These are phyloP conservation scores for Cepaea hortensis DNA, from an alignment of 2,888 invertebrate genomes.

Conservation along the genomic window DNA sequence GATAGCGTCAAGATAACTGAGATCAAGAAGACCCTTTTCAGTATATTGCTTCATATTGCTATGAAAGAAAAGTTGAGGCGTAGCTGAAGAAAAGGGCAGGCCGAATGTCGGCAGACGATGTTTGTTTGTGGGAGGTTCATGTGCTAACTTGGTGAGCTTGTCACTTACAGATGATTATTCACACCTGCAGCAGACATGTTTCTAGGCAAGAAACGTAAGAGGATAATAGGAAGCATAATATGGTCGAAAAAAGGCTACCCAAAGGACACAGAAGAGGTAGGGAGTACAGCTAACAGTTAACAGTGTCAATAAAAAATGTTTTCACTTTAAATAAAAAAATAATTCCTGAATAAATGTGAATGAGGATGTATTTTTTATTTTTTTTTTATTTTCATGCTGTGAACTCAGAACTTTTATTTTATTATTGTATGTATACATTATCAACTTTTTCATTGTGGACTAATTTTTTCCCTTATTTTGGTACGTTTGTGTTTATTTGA, in stretches of 20 bases:
- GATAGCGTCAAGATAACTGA: not conserved
- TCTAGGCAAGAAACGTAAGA: slow-evolving; percentile 55
- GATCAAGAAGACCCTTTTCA: not conserved
- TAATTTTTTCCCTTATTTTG: too few species aligned
- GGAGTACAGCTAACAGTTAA: not conserved
- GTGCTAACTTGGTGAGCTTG: not conserved
- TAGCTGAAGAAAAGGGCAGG: not conserved
- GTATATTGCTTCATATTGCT: not conserved
- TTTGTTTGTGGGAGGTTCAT: not conserved
- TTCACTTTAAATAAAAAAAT: not conserved
- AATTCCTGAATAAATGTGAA: too few species aligned
- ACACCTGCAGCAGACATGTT: not conserved
- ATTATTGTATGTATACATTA: too few species aligned
- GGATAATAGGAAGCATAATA: slow-evolving; percentile 56
- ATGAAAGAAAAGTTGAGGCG: not conserved
- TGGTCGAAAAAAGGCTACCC: slow-evolving; percentile 56
- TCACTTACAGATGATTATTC: not conserved
- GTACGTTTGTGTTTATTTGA: too few species aligned
- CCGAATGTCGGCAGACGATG: not conserved
- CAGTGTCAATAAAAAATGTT: not conserved
- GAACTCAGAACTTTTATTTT: too few species aligned
- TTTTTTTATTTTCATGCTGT: too few species aligned
- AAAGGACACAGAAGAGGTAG: slow-evolving; percentile 53
- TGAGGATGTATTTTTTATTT: too few species aligned
- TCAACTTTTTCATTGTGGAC: too few species aligned